Evolutionary conservation across 2,888 invertebrate genomes (phyloP).

Genomic region (Dicranocentrus wangi): DNA sequence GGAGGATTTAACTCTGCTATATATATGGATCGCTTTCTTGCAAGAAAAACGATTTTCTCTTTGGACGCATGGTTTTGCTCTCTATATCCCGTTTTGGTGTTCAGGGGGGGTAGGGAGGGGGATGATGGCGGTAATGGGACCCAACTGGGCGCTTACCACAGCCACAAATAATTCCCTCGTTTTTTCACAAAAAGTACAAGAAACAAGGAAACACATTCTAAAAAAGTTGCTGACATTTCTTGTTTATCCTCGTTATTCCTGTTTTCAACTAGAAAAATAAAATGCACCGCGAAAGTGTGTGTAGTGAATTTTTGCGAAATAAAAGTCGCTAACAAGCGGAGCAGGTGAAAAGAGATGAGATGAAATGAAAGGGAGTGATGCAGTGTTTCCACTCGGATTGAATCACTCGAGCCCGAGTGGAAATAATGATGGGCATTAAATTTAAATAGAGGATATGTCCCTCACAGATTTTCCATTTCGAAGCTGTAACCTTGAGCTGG

Average conservation of each 20-base stretch:
- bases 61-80: not conserved
- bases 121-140: conserved; percentile 27
- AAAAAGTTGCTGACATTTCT: conserved; percentile 40
- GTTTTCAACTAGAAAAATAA: not conserved
- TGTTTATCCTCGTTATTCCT: conserved; percentile 8
- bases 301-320: too few species aligned
- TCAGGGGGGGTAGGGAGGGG: too few species aligned
- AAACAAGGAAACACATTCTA: not conserved
- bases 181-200: conserved; percentile 6
- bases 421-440: conserved; percentile 7
- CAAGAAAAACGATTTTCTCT: conserved; percentile 39
- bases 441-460: not conserved
- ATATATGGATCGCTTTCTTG: not conserved
- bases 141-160: conserved; percentile 45
- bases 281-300: too few species aligned
- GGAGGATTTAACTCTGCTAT: not conserved
- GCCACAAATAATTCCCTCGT: conserved; percentile 33
- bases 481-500: not conserved
- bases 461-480: not conserved
- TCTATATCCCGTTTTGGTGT: not conserved
- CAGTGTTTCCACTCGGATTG: not conserved
- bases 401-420: not conserved
- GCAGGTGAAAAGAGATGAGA: not conserved
- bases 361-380: too few species aligned
- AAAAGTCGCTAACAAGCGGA: not conserved